Evolutionary conservation across 1,140 invertebrate genomes (phyloP), one percentile per base, ranked within the genome.

Genomic region (fruit fly (Drosophila melanogaster)): DNA sequence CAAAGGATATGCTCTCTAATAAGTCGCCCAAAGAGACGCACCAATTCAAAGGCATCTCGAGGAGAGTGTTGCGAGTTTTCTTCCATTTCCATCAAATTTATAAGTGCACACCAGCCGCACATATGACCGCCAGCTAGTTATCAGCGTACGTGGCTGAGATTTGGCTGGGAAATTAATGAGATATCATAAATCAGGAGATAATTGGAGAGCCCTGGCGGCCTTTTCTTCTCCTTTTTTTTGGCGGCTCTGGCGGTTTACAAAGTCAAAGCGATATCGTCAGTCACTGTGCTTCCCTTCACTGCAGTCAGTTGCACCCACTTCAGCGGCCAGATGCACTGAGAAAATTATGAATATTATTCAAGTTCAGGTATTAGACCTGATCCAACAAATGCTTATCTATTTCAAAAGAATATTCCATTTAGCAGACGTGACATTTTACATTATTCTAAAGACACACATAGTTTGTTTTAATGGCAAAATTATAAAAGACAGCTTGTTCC

Each of bases 121-220:
- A 41, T 33, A 11, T n/a, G 33, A 26, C 33, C n/a, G n/a, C 59
- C 26, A 30, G n/a, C 19, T 35, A 26, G 64, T 19, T 67, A 67
- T 67, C 46, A 74, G 72, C 46, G 51, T 65, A 57, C 46, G 53
- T 47, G 58, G 70, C 61, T 66, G 53, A 75, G 64, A 67, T 67
- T 67, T 30, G 37, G 47, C 35, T 30, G 46, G 38, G n/a, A 62
- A 66, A 76, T 76, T 76, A 76, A 76, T 72, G 72, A 76, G 72
- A 76, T 76, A 66, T 76, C 71, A 76, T 76, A 76, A 76, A 76
- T 76, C 72, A 76, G 47, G 41, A 76, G 72, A 76, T 76, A 76
- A 76, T 76, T 76, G 71, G 71, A 65, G 49, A 24, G 44, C 47
- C 35, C 40, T 56, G 65, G 38, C 33, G 49, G 46, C 47, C 47